Base-by-base conservation (phyloP, 2,113 vertebrate species). In the Pseudopodoces humilis region DNA sequence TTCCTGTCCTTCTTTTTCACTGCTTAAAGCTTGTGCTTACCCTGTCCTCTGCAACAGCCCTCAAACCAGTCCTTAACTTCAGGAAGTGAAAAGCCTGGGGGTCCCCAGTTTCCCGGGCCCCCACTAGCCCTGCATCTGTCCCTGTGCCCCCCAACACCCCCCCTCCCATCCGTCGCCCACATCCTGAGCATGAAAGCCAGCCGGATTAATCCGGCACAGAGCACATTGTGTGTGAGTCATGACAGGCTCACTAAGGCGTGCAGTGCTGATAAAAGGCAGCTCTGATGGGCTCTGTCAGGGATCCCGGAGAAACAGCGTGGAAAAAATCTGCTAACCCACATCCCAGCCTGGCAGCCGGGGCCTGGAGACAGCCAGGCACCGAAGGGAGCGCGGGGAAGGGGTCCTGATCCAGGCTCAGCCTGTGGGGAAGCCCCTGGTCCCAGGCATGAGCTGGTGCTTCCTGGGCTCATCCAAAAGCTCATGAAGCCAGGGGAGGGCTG, bases 241-340 rank as follows among this genome's bases (percentile, higher is more conserved):
- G 98, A 98, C 98, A 98, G 98, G 98, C 95, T 98, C 98, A 98
- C 98, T 98, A 98, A 97, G 98, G 98, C 98, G 95, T 98, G 98
- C 98, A 98, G 98, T 75, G 94, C 97, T 98, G 98, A 98, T 97
- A 96, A 97, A 98, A 98, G 97, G 92, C 98, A 98, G 98, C 97
- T 98, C 98, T 98, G 97, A 93, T 94, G 95, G 71, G 83, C 95
- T 98, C 96, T 96, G 97, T 97, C 96, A 96, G 96, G 94, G 95
- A 97, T 82, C 95, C 84, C 19, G 10, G 92, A 96, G 96, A 97
- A 97, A 93, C 95, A 93, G 92, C 33, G 56, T 97, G 76, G 91
- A 93, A 92, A 96, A 95, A 95, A 90, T 96, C 95, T 77, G 86
- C 88, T 96, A 97, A 96, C 89, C 92, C 88, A 83, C 96, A 94